Evolutionary conservation across 1,140 invertebrate species (phyloP).

Genomic region (Phymorhynchus buccinoides): DNA sequence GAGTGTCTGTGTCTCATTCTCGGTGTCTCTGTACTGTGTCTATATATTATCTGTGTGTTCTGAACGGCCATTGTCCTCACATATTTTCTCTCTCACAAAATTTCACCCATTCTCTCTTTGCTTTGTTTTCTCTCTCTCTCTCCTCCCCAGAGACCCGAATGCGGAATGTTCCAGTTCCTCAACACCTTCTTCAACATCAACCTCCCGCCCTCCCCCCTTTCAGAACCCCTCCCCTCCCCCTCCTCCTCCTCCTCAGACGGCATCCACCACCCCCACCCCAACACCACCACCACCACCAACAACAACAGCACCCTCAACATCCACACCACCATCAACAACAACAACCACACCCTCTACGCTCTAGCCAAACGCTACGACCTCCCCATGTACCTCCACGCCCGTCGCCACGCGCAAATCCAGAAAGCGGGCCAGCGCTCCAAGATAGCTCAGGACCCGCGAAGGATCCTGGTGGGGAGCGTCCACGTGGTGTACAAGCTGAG

Average conservation of each 20-base stretch:
- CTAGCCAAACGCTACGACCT: neutral
- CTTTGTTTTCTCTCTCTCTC: too few species aligned
- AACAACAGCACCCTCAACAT: neutral
- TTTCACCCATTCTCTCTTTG: too few species aligned
- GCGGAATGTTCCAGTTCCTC: slow-evolving; percentile 11
- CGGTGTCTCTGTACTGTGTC: too few species aligned
- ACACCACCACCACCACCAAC: neutral
- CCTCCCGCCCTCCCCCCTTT: neutral
- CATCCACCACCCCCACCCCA: neutral
- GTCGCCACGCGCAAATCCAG: neutral
- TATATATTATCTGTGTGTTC: too few species aligned
- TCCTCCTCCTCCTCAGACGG: too few species aligned
- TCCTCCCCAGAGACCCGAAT: slow-evolving; percentile 1
- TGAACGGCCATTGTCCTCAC: too few species aligned
- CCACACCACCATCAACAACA: neutral
- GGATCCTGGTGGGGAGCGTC: slow-evolving; percentile 1
- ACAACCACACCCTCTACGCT: neutral
- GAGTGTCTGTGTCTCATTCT: too few species aligned
- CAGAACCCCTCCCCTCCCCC: neutral
- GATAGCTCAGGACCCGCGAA: neutral
- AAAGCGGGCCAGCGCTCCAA: neutral
- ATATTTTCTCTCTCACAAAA: too few species aligned
- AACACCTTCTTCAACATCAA: slow-evolving; percentile 27
- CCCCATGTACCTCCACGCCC: neutral
- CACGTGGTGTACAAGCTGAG: slow-evolving; percentile 23